Conservation (phyloP, 1,140 invertebrate species). For the Drosophila bipectinata region DNA sequence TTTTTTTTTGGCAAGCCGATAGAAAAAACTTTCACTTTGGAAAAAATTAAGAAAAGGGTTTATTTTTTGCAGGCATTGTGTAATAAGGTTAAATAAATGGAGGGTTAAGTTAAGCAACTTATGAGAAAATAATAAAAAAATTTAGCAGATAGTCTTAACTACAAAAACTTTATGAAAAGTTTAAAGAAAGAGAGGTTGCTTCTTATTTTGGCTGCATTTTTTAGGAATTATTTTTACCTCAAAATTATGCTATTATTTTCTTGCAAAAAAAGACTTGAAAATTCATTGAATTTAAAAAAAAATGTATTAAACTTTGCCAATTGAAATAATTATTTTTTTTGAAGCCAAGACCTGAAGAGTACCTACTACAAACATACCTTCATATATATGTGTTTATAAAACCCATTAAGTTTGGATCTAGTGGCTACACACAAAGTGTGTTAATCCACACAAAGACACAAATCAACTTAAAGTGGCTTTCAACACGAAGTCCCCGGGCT, state of each 20-base stretch:
- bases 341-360: too few species aligned
- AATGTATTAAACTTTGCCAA: not conserved
- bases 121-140: not conserved
- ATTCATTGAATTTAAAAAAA: not conserved
- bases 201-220: too few species aligned
- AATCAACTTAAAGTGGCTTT: slow-evolving; percentile 35
- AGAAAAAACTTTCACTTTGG: slow-evolving; percentile 35
- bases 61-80: not conserved
- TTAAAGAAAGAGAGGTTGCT: too few species aligned
- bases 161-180: too few species aligned
- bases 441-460: slow-evolving; percentile 25
- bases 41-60: not conserved
- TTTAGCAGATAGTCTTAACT: too few species aligned
- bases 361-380: too few species aligned
- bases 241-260: too few species aligned
- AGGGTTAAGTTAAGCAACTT: not conserved
- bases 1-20: slow-evolving; percentile 22
- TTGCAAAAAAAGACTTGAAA: too few species aligned
- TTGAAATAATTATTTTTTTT: too few species aligned
- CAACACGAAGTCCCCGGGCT: slow-evolving; percentile 19
- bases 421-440: slow-evolving; percentile 17
- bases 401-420: slow-evolving; percentile 25
- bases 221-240: too few species aligned
- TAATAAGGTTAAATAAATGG: not conserved
- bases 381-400: not conserved